Evolutionary conservation across 2,797 vertebrate species (phyloP).

Genomic region (Urophycis tenuis): DNA sequence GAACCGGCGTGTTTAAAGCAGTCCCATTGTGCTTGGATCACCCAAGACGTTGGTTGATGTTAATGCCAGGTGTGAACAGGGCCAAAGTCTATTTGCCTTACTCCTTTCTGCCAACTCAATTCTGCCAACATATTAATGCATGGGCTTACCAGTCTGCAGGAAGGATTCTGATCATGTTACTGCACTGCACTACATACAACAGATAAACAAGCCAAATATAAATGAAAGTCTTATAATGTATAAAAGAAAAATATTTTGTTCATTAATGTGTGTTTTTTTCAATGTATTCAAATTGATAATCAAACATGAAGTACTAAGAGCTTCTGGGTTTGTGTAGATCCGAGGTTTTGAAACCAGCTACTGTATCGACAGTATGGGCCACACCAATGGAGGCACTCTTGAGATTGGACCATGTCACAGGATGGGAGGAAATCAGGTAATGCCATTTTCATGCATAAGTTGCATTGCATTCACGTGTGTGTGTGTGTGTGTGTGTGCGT

Average conservation of each 20-base stretch:
- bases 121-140: too few species aligned
- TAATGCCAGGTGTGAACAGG: too few species aligned
- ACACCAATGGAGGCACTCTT: slow-evolving; percentile 85
- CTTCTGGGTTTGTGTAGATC: slow-evolving; percentile 67
- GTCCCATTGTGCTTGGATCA: too few species aligned
- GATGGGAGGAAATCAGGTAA: slow-evolving; percentile 98
- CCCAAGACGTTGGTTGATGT: too few species aligned
- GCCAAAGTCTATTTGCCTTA: too few species aligned
- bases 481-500: neutral
- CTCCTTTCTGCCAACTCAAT: too few species aligned
- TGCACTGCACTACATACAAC: neutral
- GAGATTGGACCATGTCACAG: slow-evolving; percentile 94
- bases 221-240: neutral
- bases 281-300: neutral
- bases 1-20: too few species aligned
- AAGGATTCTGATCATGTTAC: neutral
- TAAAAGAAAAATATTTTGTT: too few species aligned
- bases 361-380: slow-evolving; percentile 98
- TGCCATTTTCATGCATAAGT: neutral
- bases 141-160: neutral
- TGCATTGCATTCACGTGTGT: neutral
- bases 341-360: slow-evolving; percentile 87
- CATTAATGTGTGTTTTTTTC: neutral
- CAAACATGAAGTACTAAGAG: neutral
- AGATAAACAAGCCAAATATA: neutral